Percentiles rank a stretch among this genome's conserved stretches.
phyloP scores from a whole-genome alignment of 2,888 invertebrate species.

The Pogonocherus hispidulus region DNA sequence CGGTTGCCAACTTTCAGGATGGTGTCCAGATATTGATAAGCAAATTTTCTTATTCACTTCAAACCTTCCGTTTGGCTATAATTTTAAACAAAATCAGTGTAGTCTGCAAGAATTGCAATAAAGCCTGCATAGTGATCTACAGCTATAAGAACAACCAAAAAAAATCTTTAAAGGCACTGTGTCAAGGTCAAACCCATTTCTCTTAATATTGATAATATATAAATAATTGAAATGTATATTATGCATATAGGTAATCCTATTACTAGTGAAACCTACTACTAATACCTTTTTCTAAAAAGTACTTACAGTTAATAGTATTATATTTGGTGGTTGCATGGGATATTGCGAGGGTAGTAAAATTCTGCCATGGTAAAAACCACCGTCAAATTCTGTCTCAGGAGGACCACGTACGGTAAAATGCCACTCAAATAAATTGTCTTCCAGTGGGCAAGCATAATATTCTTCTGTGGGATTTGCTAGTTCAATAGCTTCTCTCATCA shows the following conservation, averaged over 20 bases:
- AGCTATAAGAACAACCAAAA: too few relatives aligned
- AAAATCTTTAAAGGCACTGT: too few relatives aligned
- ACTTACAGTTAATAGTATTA: slow-evolving; percentile 88
- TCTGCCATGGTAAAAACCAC: slow-evolving; percentile 92
- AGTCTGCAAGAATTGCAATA: too few relatives aligned
- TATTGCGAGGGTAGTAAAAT: slow-evolving; percentile 94
- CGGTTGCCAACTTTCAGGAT: slow-evolving; percentile 98
- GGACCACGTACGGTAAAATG: slow-evolving; percentile 96
- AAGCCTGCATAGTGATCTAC: too few relatives aligned
- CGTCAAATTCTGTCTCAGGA: slow-evolving; percentile 88
- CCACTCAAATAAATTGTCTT: slow-evolving; percentile 98
- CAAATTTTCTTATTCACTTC: slow-evolving; percentile 96
- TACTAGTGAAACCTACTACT: too few relatives aligned
- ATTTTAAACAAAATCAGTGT: not conserved
- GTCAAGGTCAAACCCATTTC: too few relatives aligned
- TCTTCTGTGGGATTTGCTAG: slow-evolving; percentile 89
- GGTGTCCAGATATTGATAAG: slow-evolving; percentile 94
- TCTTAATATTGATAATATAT: too few relatives aligned
- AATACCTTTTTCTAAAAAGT: too few relatives aligned
- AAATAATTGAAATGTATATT: too few relatives aligned
- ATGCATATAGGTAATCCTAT: too few relatives aligned
- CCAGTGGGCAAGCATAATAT: slow-evolving; percentile 89
- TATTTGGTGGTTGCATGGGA: slow-evolving; percentile 97
- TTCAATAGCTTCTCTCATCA: slow-evolving; percentile 93
- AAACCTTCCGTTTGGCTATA: slow-evolving; percentile 92